These are phyloP conservation scores for Gila orcuttii DNA, from an alignment of 2,113 vertebrate genomes.

Conservation along the genomic window DNA sequence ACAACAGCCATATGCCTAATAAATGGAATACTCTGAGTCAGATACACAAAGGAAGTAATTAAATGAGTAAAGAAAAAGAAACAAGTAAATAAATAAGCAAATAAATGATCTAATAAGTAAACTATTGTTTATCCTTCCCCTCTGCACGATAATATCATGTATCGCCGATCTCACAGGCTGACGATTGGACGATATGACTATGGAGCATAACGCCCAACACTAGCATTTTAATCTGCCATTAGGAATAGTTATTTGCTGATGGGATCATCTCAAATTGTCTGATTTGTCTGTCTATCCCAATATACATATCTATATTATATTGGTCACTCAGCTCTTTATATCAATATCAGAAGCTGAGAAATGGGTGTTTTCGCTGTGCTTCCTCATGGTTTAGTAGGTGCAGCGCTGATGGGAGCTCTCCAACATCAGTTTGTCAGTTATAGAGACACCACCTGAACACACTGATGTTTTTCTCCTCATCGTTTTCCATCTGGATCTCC, in stretches of 20 bases:
- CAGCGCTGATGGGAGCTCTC: not conserved
- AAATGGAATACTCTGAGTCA: too few relatives aligned
- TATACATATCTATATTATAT: not conserved
- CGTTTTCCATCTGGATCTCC: constrained; percentile 59
- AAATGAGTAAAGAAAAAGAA: too few relatives aligned
- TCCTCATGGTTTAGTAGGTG: not conserved
- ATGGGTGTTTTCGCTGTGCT: not conserved
- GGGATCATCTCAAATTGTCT: not conserved
- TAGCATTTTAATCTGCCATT: not conserved
- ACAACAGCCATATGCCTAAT: too few relatives aligned
- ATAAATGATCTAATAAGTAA: too few relatives aligned
- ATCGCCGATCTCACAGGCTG: too few relatives aligned
- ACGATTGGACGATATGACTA: too few relatives aligned
- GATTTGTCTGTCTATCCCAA: not conserved
- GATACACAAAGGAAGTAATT: too few relatives aligned
- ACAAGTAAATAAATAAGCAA: too few relatives aligned
- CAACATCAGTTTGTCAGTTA: constrained; percentile 25
- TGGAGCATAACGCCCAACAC: too few relatives aligned
- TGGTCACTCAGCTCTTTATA: not conserved
- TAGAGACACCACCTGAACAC: constrained; percentile 37
- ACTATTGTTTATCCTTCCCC: too few relatives aligned
- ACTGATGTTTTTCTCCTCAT: constrained; percentile 39
- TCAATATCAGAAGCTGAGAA: not conserved
- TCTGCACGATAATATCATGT: too few relatives aligned
- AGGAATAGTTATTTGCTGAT: not conserved